Percentiles rank a stretch among this genome's conserved stretches.
Conservation (phyloP, 2,888 invertebrate genomes). For the Xylocampa areola region DNA sequence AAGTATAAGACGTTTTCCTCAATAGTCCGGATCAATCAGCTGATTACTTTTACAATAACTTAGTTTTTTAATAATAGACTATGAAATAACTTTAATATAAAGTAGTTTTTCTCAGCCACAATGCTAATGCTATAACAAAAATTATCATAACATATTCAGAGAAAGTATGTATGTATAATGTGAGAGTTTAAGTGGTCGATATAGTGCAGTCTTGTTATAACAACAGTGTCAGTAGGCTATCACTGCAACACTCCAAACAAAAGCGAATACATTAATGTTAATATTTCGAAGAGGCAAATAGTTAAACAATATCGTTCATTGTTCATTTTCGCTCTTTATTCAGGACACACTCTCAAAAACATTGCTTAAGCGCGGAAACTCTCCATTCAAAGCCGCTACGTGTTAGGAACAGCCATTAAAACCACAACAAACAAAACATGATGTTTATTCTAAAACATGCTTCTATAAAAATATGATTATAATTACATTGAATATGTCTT, state of each 20-base stretch:
- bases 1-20: no score
- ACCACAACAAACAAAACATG: constrained; percentile 88
- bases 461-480: constrained; percentile 71
- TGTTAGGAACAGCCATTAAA: constrained; percentile 85
- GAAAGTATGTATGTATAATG: constrained; percentile 7
- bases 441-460: constrained; percentile 87
- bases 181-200: constrained; percentile 29
- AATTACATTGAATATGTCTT: constrained; percentile 72
- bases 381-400: constrained; percentile 57
- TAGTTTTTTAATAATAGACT: no score
- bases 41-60: no score
- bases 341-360: constrained; percentile 27
- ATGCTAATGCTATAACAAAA: constrained; percentile 4
- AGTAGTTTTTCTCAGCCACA: no score
- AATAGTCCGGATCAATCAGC: no score
- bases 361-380: constrained; percentile 35
- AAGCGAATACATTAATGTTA: constrained; percentile 65
- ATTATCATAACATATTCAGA: constrained; percentile 18
- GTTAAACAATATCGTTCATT: constrained; percentile 37
- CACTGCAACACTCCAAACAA: constrained; percentile 70
- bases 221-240: constrained; percentile 66
- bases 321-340: constrained; percentile 27
- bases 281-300: constrained; percentile 37
- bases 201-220: constrained; percentile 62
- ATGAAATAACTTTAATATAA: no score